These are phyloP conservation scores for Carduelis carduelis DNA, from an alignment of 2,797 vertebrate genomes.

Conservation along the genomic window DNA sequence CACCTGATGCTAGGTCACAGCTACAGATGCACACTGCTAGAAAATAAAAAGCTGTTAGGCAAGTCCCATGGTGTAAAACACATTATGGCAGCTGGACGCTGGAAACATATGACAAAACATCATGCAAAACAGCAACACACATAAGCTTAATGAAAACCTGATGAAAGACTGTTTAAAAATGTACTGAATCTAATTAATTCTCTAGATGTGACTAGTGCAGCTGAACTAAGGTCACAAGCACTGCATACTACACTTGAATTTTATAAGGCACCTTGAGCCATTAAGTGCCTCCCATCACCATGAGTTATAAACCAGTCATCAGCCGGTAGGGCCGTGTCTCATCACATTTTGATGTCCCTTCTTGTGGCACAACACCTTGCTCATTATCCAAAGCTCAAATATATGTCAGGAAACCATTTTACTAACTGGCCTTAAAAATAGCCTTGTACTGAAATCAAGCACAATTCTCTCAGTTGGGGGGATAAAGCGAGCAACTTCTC, in stretches of 20 bases:
- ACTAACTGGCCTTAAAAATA: not conserved
- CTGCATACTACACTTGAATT: not conserved
- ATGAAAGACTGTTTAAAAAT: not conserved
- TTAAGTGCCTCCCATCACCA: not conserved
- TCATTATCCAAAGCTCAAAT: not conserved
- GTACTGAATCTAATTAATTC: not conserved
- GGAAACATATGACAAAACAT: not conserved
- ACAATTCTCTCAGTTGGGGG: not conserved
- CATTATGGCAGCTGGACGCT: not conserved
- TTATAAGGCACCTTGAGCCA: not conserved
- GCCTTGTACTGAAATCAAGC: not conserved
- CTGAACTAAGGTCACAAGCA: constrained; percentile 10
- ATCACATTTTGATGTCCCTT: not conserved
- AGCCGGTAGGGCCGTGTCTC: not conserved
- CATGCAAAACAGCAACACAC: not conserved
- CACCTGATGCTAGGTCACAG: not conserved
- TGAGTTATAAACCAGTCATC: constrained; percentile 1
- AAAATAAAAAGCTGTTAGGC: not conserved
- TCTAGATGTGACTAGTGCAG: not conserved
- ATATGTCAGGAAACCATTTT: not conserved
- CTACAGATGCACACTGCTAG: not conserved
- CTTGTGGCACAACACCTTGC: not conserved
- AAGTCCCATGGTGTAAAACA: not conserved
- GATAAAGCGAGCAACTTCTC: not conserved
- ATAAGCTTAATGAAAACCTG: constrained; percentile 33